Base-by-base conservation (phyloP, 2,797 vertebrate genomes). In the Sebastes alutus region DNA sequence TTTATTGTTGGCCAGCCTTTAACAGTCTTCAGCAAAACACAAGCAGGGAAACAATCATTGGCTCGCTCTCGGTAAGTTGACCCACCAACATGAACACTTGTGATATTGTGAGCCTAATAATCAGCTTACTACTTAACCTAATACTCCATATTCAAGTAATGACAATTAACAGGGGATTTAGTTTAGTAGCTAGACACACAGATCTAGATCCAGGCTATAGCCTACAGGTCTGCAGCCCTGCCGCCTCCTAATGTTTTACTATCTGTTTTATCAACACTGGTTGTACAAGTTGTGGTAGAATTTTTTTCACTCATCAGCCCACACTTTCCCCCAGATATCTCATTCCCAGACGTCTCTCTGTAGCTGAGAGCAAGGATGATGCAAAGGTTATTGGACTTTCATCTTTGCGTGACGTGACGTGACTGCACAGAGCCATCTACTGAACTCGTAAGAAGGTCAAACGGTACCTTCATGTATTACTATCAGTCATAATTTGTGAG, bases 301-400 rank as follows among this genome's bases (percentile, higher is more conserved):
- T 81, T 82, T 49, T 81, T 81, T 74, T 52, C 71, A 74, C 77
- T 74, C 66, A 74, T 86, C 79, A 66, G 58, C 71, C 81, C 56
- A 87, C 78, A 84, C 74, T 80, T 80, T 77, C 55, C 64, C 58
- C 72, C 65, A 69, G 66, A 84, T 81, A 83, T 77, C 66, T 88
- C 70, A 86, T 89, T 89, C 86, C 69, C 63, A 29, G 77, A 82
- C 69, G 72, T 84, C 77, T 88, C 79, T 81, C 74, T 75, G 83
- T 42, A 75, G 90, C 82, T 75, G 75, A 87, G 77, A 84, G 83
- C 76, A 55, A 79, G 82, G 88, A 87, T 89, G 90, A 93, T 90
- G 87, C 89, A 93, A 94, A 91, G 89, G 79, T 88, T 93, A 88
- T 82, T 90, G 69, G 81, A 91, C 88, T 92, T 92, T 93, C 85